phyloP scores from a whole-genome alignment of 1,140 invertebrate species.

The Ips nitidus region DNA sequence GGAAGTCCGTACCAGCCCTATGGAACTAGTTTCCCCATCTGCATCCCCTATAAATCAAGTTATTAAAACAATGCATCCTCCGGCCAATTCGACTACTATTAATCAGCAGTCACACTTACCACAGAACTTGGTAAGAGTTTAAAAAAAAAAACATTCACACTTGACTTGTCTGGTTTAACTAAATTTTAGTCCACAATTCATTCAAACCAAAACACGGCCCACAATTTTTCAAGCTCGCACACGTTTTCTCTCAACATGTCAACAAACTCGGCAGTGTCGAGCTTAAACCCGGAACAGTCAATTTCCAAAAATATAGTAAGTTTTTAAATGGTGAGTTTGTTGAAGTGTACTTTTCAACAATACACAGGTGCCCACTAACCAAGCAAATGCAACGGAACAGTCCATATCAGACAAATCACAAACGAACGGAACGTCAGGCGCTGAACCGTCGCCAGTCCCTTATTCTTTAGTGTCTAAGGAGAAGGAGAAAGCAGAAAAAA shows the following conservation, averaged over 20 bases:
- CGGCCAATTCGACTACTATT: conserved; percentile 35
- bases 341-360: not conserved
- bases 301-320: conserved; percentile 36
- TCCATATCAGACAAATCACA: conserved; percentile 36
- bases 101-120: conserved; percentile 39
- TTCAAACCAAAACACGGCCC: conserved; percentile 10
- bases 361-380: conserved; percentile 2
- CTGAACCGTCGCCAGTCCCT: conserved; percentile 21
- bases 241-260: conserved; percentile 11
- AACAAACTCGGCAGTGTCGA: not conserved
- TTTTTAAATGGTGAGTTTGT: conserved; percentile 12
- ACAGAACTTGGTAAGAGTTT: conserved; percentile 40
- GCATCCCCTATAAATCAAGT: conserved; percentile 8
- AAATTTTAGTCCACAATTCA: conserved; percentile 12
- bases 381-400: conserved; percentile 11
- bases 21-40: conserved; percentile 14
- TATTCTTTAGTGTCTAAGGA: not conserved
- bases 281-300: conserved; percentile 7
- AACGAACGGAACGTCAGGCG: conserved; percentile 41
- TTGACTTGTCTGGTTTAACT: not conserved
- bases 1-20: conserved; percentile 2
- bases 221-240: conserved; percentile 17
- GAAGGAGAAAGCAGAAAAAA: not conserved
- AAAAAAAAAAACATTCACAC: not conserved
- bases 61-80: conserved; percentile 41